Percentiles rank a stretch among this genome's conserved stretches.
Evolutionary conservation across 2,797 vertebrate species (phyloP).

Genomic region (Cyclura pinguis): DNA sequence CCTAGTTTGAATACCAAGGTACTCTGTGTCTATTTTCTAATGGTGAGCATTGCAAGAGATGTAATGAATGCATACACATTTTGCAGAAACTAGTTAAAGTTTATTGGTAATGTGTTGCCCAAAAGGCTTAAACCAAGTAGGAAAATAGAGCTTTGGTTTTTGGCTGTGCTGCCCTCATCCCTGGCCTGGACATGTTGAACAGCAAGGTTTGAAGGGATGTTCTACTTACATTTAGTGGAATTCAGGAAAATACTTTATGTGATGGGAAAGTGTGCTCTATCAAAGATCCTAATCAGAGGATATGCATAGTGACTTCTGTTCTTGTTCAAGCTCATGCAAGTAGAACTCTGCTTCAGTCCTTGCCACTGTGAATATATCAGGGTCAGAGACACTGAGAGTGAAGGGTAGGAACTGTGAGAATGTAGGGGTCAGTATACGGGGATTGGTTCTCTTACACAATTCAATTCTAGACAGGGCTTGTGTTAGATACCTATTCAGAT

Average conservation of each 20-base stretch:
- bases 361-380: neutral
- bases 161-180: neutral
- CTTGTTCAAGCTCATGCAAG: neutral
- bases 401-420: neutral
- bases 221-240: neutral
- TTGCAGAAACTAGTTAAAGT: neutral
- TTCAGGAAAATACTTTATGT: neutral
- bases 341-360: neutral
- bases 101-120: neutral
- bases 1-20: neutral
- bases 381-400: too few relatives aligned
- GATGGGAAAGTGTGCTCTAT: neutral
- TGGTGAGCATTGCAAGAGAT: neutral
- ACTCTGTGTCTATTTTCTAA: neutral
- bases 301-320: neutral
- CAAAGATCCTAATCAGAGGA: neutral
- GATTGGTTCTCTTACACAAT: neutral
- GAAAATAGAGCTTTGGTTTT: neutral
- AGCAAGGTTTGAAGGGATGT: neutral
- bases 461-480: neutral
- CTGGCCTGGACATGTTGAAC: neutral
- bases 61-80: neutral
- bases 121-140: neutral
- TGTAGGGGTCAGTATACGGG: too few relatives aligned
- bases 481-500: neutral